A percentile compares a stretch with the other conserved stretches of the same genome.
Conservation (phyloP, 2,113 vertebrate genomes). For the Nothoprocta perdicaria region DNA sequence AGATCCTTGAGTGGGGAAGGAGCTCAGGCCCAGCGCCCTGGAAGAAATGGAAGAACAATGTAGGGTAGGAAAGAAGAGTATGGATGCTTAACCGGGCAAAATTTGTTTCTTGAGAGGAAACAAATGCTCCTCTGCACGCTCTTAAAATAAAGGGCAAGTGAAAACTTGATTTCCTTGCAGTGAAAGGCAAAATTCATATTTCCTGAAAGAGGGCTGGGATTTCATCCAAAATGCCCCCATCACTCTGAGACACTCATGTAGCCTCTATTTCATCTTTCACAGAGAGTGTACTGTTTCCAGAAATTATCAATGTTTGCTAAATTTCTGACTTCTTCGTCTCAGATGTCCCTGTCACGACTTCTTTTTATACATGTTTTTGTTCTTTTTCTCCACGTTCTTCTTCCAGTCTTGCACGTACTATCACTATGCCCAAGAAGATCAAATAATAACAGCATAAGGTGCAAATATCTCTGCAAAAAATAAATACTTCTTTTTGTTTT, state of each 20-base stretch:
- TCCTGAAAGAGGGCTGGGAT: constrained; percentile 6
- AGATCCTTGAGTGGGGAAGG: background rate
- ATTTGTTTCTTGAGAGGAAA: constrained; percentile 22
- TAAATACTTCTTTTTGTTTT: background rate
- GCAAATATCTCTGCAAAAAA: constrained; percentile 42
- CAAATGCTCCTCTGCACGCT: background rate
- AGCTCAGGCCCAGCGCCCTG: background rate
- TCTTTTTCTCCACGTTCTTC: background rate
- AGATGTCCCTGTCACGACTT: background rate
- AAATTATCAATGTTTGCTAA: constrained; percentile 50
- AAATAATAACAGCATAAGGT: constrained; percentile 13
- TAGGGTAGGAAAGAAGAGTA: background rate
- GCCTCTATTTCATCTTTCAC: constrained; percentile 13
- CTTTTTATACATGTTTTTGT: constrained; percentile 38
- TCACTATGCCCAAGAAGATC: background rate
- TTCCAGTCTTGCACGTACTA: background rate
- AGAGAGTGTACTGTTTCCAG: constrained; percentile 29
- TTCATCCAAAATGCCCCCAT: constrained; percentile 41
- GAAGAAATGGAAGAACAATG: background rate
- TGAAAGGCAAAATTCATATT: constrained; percentile 28
- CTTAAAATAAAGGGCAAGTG: background rate
- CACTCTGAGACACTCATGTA: constrained; percentile 9
- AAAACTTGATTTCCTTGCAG: constrained; percentile 14
- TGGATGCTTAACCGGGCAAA: background rate
- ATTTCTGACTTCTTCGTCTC: constrained; percentile 43